A percentile compares a stretch with the other conserved stretches of the same genome.
Conservation (phyloP, 2,888 invertebrate species). For the Tiliacea aurago region DNA sequence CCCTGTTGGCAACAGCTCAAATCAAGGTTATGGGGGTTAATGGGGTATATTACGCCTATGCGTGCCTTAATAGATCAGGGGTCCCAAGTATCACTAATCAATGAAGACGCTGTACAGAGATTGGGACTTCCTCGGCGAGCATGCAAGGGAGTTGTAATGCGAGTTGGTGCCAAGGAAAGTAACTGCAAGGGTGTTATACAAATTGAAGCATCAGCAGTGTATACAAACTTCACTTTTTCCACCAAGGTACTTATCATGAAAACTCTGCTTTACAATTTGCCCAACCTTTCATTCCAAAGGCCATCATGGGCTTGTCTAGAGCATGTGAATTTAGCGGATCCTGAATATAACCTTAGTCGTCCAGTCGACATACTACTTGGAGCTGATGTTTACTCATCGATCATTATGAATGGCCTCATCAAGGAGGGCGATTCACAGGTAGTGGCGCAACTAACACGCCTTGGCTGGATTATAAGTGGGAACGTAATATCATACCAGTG, state of each 20-base stretch:
- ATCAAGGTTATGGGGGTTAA: background rate
- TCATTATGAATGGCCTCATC: constrained; percentile 3
- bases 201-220: no score
- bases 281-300: constrained; percentile 2
- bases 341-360: constrained; percentile 17
- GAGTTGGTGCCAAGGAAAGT: no score
- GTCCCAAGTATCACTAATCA: background rate
- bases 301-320: background rate
- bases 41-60: constrained; percentile 6
- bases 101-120: no score
- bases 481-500: no score
- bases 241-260: constrained; percentile 14
- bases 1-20: no score
- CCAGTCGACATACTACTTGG: constrained; percentile 17
- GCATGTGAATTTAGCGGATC: constrained; percentile 6
- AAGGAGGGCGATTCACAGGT: background rate
- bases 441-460: background rate
- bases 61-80: constrained; percentile 30
- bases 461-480: no score
- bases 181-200: no score
- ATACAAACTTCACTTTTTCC: no score
- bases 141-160: no score
- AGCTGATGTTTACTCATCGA: constrained; percentile 14
- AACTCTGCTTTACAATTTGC: constrained; percentile 3
- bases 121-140: no score